phyloP scores from a whole-genome alignment of 2,113 vertebrate species.

The Patagioenas fasciata region DNA sequence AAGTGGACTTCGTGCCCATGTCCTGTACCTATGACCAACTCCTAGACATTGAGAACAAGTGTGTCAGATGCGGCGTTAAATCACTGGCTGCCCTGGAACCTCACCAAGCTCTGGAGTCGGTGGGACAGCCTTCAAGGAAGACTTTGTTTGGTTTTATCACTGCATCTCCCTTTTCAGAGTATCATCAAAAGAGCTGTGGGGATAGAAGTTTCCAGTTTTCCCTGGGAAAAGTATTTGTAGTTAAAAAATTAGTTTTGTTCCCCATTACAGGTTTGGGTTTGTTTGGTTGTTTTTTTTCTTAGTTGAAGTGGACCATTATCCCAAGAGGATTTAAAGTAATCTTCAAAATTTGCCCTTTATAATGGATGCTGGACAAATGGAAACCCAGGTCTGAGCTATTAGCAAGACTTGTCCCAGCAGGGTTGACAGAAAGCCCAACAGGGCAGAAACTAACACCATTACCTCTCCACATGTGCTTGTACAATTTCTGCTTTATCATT shows the following conservation, averaged over 20 bases:
- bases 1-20: neutral
- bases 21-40: neutral
- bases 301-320: neutral
- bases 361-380: neutral
- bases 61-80: neutral
- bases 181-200: neutral
- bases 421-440: neutral
- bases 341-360: neutral
- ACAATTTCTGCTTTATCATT: neutral
- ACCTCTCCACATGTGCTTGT: neutral
- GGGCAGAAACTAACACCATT: neutral
- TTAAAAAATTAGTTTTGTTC: neutral
- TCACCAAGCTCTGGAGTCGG: neutral
- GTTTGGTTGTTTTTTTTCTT: too few relatives aligned
- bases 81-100: neutral
- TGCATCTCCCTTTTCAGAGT: neutral
- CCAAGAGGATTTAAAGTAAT: neutral
- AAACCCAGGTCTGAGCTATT: neutral
- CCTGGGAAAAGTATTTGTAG: neutral
- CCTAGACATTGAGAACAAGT: neutral
- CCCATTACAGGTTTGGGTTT: neutral
- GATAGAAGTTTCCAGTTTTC: neutral
- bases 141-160: neutral
- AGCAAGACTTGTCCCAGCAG: neutral
- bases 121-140: neutral